phyloP scores from a whole-genome alignment of 2,113 vertebrate genomes.

The Cyprinodon tularosa region DNA sequence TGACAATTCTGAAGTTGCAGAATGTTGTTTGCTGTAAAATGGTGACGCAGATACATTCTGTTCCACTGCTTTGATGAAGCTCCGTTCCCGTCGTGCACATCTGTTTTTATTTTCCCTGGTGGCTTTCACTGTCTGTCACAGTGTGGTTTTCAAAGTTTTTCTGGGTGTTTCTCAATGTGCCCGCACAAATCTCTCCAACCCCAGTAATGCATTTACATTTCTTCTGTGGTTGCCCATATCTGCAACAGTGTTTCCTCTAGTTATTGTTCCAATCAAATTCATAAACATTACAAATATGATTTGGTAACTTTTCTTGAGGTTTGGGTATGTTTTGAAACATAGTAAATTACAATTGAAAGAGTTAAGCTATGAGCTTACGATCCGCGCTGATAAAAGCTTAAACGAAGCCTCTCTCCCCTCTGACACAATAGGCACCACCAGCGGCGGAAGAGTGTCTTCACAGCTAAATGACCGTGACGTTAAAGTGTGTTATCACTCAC shows the following conservation, averaged over 20 bases:
- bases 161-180: slow-evolving; percentile 64
- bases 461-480: slow-evolving; percentile 34
- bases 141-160: slow-evolving; percentile 59
- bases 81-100: slow-evolving; percentile 71
- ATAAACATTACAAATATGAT: slow-evolving; percentile 47
- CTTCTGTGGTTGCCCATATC: slow-evolving; percentile 66
- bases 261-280: slow-evolving; percentile 59
- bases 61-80: slow-evolving; percentile 59
- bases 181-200: slow-evolving; percentile 65
- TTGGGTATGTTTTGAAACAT: neutral
- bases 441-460: neutral
- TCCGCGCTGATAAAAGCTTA: slow-evolving; percentile 26
- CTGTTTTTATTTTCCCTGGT: slow-evolving; percentile 74
- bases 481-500: slow-evolving; percentile 35
- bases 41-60: slow-evolving; percentile 61
- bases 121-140: slow-evolving; percentile 72
- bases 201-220: slow-evolving; percentile 68
- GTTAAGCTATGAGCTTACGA: slow-evolving; percentile 7
- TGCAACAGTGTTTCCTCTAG: slow-evolving; percentile 39
- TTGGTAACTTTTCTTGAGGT: slow-evolving; percentile 16
- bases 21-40: slow-evolving; percentile 59
- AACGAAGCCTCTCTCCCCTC: slow-evolving; percentile 11
- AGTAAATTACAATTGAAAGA: slow-evolving; percentile 18
- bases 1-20: slow-evolving; percentile 22
- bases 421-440: slow-evolving; percentile 12